These are phyloP conservation scores for Bubo bubo DNA, from an alignment of 2,113 vertebrate genomes.

Conservation along the genomic window DNA sequence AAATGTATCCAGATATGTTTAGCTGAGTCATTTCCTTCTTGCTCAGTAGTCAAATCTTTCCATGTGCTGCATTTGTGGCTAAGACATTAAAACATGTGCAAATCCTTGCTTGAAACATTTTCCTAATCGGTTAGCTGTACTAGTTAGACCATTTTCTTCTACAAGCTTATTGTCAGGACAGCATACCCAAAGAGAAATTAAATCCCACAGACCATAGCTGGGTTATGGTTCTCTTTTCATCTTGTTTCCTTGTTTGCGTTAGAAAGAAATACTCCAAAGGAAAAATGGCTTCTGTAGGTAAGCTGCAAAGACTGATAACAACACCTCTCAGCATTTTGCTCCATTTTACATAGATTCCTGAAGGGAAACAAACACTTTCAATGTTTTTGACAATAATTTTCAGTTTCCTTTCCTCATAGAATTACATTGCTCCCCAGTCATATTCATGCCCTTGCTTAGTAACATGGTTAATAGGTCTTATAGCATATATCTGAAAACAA, in stretches of 20 bases:
- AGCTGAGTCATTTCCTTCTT: not conserved
- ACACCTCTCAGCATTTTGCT: not conserved
- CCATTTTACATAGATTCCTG: not conserved
- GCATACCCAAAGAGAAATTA: not conserved
- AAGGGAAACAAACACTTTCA: not conserved
- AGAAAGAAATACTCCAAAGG: not conserved
- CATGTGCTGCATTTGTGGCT: not conserved
- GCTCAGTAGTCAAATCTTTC: not conserved
- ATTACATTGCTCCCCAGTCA: not conserved
- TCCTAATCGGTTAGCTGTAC: not conserved
- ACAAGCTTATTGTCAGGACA: not conserved
- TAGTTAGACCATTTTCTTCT: not conserved
- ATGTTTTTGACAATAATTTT: not conserved
- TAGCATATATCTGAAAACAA: not conserved
- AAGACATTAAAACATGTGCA: not conserved
- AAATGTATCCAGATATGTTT: not conserved
- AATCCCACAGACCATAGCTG: not conserved
- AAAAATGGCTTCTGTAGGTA: not conserved
- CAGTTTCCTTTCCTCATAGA: not conserved
- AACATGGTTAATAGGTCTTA: not conserved
- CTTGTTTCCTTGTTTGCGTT: not conserved
- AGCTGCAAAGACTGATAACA: not conserved
- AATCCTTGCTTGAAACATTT: not conserved
- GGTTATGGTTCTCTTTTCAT: not conserved
- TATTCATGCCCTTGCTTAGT: not conserved